Evolutionary conservation across 2,888 invertebrate genomes (phyloP), one percentile per base, ranked within the genome.

Genomic region (Drosophila kuntzei): DNA sequence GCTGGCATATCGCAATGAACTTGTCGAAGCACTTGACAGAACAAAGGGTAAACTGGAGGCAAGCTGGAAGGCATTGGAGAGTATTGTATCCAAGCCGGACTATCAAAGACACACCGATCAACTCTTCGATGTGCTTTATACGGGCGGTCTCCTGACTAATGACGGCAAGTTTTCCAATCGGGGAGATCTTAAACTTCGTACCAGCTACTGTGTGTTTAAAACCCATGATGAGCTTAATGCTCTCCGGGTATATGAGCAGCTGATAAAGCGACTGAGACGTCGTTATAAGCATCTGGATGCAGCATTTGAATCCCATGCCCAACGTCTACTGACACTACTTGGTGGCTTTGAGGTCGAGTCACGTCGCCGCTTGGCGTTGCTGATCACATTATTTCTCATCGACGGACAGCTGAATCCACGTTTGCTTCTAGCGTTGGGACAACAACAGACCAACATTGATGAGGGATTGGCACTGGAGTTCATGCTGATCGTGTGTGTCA

Each of bases 1-100:
- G 0, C 16, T 63, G 11, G 18, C 14, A 0, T 67, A 29, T 34
- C 54, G 76, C 7, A 61, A 65, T 6, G 55, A 59, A 2, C 25
- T 76, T 1, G 32, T 76, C 25, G 39, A 47, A 7, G 71, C 76
- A 0, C 41, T 76, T 3, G 61, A 76, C 16, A 44, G 37, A 11
- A 9, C 25, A 37, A 71, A 71, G 2, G 68, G 76, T 16, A 76
- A 65, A 8, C 59, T 76, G 25, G 65, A 76, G 43, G 62, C 67
- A 14, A 68, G 27, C n/a, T 76, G 58, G 59, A 71, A 65, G 47
- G 72, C 59, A 7, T 8, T 76, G 12, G 68, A 66, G 3, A 5
- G 2, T 2, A 59, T 68, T 4, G 34, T 47, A 2, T 27, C 12
- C 1, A 65, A 71, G 43, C 41, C 58, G 9, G 14, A 57, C 0